Base-by-base conservation (phyloP, 37 sponge, comb jelly and placozoan genomes). In the Spongilla lacustris region DNA sequence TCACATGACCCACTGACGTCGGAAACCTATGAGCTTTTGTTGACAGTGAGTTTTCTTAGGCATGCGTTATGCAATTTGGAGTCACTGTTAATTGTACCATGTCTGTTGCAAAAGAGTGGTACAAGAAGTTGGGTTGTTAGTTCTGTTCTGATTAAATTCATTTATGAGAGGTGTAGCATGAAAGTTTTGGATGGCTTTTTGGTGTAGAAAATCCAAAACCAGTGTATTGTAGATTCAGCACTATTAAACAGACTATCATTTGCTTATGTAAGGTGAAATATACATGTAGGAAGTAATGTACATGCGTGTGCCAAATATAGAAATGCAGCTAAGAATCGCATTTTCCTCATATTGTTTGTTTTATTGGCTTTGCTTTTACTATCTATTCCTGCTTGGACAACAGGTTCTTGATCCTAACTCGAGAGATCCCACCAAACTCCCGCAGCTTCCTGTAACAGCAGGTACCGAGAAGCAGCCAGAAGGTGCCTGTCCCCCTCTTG, bases 1-100 rank as follows among this genome's bases (percentile, higher is more conserved):
- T 97, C 98, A 3, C 98, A 97, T 72, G 96, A 79, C 0, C 89
- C 91, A 22, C 90, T 97, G 22, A 97, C 86, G n/a, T 66, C 83
- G 0, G 94, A 91, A 23, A 93, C 89, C 17, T 37, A 48, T n/a
- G 94, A 88, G 4, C 78, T 97, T 3, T 84, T 97, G 19, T 29
- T 67, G 46, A 23, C 74, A 22, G 90, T 90, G 73, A 83, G 89
- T 70, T 22, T 66, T 5, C 23, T 10, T 37, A 71, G 58, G 4
- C 46, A 10, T 4, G 8, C 9, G 50, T 46, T 27, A 3, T 0
- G 66, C 49, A 38, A 24, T 8, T 17, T 10, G 36, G 17, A 1
- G 12, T 12, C 13, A n/a, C n/a, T n/a, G n/a, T n/a, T n/a, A n/a
- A n/a, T n/a, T n/a, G n/a, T n/a, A n/a, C n/a, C n/a, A n/a, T n/a